Conservation (phyloP, 2,797 vertebrate species). For the Sparidentex hasta region DNA sequence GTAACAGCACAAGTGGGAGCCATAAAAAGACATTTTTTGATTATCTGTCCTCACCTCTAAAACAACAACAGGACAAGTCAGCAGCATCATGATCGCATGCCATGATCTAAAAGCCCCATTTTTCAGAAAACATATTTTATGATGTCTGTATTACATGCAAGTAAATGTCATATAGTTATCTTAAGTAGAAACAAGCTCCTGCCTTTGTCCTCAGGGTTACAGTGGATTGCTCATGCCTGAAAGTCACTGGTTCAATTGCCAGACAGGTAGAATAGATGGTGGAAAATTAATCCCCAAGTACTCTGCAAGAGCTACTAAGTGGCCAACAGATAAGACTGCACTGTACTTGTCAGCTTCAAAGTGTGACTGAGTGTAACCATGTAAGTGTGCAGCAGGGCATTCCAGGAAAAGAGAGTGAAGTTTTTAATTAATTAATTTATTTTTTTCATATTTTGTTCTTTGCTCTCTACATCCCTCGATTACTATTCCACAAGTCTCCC, state of each 20-base stretch:
- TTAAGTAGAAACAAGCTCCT: neutral
- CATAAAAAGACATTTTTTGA: slow-evolving; percentile 47
- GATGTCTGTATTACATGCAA: slow-evolving; percentile 21
- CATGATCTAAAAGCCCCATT: neutral
- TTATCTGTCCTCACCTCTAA: slow-evolving; percentile 29
- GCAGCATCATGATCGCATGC: slow-evolving; percentile 14
- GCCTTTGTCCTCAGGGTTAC: slow-evolving; percentile 8
- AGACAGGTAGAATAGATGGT: neutral
- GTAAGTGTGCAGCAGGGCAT: neutral
- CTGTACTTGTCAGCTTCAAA: slow-evolving; percentile 15
- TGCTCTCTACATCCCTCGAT: slow-evolving; percentile 50
- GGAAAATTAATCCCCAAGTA: slow-evolving; percentile 23
- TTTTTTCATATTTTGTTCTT: slow-evolving; percentile 1
- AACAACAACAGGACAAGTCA: slow-evolving; percentile 27
- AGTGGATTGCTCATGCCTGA: neutral
- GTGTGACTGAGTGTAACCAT: slow-evolving; percentile 1
- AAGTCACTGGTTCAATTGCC: slow-evolving; percentile 4
- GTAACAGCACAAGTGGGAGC: slow-evolving; percentile 34
- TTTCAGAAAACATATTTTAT: slow-evolving; percentile 1
- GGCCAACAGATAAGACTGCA: slow-evolving; percentile 23
- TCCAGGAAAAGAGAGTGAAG: slow-evolving; percentile 15
- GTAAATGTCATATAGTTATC: slow-evolving; percentile 13
- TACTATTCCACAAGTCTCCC: slow-evolving; percentile 73
- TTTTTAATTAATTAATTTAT: neutral
- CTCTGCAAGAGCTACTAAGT: slow-evolving; percentile 14